These are phyloP conservation scores for Syritta pipiens DNA, from an alignment of 2,888 invertebrate genomes.

Conservation along the genomic window DNA sequence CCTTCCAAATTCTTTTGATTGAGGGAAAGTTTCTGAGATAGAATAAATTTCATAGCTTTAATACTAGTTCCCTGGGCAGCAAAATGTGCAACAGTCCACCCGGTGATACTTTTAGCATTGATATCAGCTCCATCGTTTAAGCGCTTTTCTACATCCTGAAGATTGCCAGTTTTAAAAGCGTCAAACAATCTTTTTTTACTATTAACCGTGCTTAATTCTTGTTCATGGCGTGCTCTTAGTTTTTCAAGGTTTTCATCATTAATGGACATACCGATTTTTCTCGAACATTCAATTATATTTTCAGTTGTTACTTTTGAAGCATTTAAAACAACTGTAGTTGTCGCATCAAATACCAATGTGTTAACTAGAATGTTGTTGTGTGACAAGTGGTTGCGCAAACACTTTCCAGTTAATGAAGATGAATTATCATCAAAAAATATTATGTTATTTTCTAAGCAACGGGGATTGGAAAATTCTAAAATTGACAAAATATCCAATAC, in stretches of 20 bases:
- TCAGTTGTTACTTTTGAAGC: constrained; percentile 4
- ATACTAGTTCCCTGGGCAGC: constrained; percentile 55
- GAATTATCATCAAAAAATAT: constrained; percentile 61
- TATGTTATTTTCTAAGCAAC: constrained; percentile 17
- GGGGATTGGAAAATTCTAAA: constrained; percentile 52
- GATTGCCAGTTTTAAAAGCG: background rate
- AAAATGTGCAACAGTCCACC: constrained; percentile 11
- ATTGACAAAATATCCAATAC: constrained; percentile 70
- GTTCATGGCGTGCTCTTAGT: no score
- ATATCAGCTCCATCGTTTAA: constrained; percentile 44
- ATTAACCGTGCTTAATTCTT: no score
- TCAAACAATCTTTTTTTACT: constrained; percentile 12
- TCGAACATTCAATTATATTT: background rate
- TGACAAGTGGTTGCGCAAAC: constrained; percentile 70
- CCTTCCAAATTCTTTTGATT: background rate
- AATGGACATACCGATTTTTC: no score
- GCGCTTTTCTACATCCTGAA: background rate
- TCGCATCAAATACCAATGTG: constrained; percentile 51
- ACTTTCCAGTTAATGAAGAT: constrained; percentile 69
- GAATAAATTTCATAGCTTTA: background rate
- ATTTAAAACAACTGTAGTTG: constrained; percentile 28
- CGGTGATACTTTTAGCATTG: background rate
- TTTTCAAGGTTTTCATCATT: no score
- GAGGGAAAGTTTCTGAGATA: background rate
- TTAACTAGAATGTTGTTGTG: constrained; percentile 63